Conservation (phyloP, 2,888 invertebrate species). For the Sericinus montela region DNA sequence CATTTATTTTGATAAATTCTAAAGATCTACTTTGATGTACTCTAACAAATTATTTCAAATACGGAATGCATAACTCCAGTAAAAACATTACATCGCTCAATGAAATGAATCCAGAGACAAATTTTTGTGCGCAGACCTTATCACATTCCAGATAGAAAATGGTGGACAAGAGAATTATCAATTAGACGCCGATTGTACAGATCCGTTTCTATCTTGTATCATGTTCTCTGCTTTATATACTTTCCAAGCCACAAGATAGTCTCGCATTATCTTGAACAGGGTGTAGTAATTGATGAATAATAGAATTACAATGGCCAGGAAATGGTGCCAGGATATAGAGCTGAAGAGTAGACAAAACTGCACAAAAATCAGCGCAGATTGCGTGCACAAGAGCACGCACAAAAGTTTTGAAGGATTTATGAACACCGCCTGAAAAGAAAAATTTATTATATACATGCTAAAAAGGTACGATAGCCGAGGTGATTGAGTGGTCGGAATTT, state of each 20-base stretch:
- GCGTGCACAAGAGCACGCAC: slow-evolving; percentile 85
- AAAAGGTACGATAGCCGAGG: no score
- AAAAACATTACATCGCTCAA: neutral
- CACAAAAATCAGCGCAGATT: slow-evolving; percentile 83
- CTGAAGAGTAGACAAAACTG: slow-evolving; percentile 89
- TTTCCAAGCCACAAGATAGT: slow-evolving; percentile 91
- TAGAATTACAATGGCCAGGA: slow-evolving; percentile 90
- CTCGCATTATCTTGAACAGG: slow-evolving; percentile 92
- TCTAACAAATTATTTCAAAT: no score
- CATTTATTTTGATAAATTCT: no score
- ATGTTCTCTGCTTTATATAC: slow-evolving; percentile 86
- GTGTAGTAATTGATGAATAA: slow-evolving; percentile 95
- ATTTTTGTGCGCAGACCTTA: slow-evolving; percentile 3
- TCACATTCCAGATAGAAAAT: neutral
- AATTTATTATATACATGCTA: neutral
- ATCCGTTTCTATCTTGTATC: slow-evolving; percentile 80
- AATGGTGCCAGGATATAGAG: slow-evolving; percentile 94
- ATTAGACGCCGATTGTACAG: slow-evolving; percentile 21
- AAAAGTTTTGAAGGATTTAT: slow-evolving; percentile 89
- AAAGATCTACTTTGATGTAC: no score
- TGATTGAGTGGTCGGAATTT: no score
- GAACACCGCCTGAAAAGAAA: slow-evolving; percentile 85
- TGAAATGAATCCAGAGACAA: slow-evolving; percentile 1
- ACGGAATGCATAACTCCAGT: no score
- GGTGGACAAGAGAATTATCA: neutral